Evolutionary conservation across 2,113 vertebrate species (phyloP).

Genomic region (Calidris pugnax): DNA sequence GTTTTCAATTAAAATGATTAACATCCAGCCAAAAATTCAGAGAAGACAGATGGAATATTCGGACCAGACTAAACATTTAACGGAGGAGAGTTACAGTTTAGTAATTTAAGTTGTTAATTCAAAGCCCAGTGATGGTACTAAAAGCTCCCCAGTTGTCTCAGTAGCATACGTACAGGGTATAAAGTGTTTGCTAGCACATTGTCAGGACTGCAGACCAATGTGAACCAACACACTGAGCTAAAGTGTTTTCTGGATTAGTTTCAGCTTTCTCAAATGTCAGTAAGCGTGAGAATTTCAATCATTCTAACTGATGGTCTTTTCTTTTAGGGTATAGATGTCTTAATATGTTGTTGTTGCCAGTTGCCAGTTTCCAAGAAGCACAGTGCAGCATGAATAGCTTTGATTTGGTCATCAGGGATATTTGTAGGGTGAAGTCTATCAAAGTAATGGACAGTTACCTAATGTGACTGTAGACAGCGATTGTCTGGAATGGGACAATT

Average conservation of each 20-base stretch:
- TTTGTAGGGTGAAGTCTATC: not conserved
- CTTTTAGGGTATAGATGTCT: not conserved
- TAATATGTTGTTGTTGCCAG: too few relatives aligned
- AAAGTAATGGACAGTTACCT: not conserved
- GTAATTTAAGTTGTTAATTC: not conserved
- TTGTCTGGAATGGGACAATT: not conserved
- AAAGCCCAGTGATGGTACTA: not conserved
- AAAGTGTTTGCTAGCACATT: not conserved
- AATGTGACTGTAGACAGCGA: not conserved
- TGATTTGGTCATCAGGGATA: not conserved
- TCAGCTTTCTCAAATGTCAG: not conserved
- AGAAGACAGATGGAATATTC: not conserved
- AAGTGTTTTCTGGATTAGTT: not conserved
- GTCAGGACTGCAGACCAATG: not conserved
- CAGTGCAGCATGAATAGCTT: not conserved
- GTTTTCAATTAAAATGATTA: constrained; percentile 21
- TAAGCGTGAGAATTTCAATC: not conserved
- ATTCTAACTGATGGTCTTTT: not conserved
- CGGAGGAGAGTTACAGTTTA: not conserved
- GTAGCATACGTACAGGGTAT: not conserved
- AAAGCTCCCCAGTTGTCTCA: not conserved
- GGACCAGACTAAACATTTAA: not conserved
- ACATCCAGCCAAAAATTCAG: not conserved
- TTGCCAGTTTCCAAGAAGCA: not conserved
- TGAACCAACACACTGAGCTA: not conserved